Evolutionary conservation across 2,797 vertebrate species (phyloP).

Genomic region (Gambelia wislizenii): DNA sequence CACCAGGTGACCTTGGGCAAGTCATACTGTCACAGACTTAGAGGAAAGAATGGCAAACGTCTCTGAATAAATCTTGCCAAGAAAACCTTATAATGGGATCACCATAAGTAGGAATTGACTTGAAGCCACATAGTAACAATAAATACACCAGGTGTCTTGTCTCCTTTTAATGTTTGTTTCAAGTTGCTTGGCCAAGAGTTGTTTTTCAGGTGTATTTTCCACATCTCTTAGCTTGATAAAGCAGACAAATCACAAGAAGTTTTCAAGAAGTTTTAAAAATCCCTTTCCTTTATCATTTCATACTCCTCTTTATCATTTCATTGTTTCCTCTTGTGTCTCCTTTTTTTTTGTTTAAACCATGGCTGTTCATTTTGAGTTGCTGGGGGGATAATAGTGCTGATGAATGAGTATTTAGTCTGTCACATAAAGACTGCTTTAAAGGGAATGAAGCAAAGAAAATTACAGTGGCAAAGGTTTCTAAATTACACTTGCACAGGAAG

Average conservation of each 20-base stretch:
- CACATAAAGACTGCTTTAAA: slow-evolving; percentile 60
- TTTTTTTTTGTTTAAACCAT: slow-evolving; percentile 38
- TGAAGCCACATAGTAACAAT: too few relatives aligned
- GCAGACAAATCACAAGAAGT: background rate
- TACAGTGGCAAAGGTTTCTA: slow-evolving; percentile 76
- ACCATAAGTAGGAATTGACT: too few relatives aligned
- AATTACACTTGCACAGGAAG: slow-evolving; percentile 73
- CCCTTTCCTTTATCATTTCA: background rate
- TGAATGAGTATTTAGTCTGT: slow-evolving; percentile 69
- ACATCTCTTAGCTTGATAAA: background rate
- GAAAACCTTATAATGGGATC: too few relatives aligned
- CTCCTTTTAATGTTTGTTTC: background rate
- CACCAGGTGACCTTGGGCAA: too few relatives aligned
- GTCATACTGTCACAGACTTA: too few relatives aligned
- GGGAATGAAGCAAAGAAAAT: slow-evolving; percentile 69
- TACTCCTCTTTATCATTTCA: slow-evolving; percentile 14
- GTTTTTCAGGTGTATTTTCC: background rate
- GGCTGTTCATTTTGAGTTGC: slow-evolving; percentile 67
- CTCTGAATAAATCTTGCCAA: too few relatives aligned
- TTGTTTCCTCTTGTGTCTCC: slow-evolving; percentile 44
- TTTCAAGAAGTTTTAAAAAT: background rate
- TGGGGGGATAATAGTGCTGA: slow-evolving; percentile 60
- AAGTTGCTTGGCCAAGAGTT: background rate
- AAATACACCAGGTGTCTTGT: background rate
- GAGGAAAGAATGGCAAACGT: too few relatives aligned